These are phyloP conservation scores for Sminthopsis crassicaudata DNA, from an alignment of 2,113 vertebrate species.

Conservation along the genomic window DNA sequence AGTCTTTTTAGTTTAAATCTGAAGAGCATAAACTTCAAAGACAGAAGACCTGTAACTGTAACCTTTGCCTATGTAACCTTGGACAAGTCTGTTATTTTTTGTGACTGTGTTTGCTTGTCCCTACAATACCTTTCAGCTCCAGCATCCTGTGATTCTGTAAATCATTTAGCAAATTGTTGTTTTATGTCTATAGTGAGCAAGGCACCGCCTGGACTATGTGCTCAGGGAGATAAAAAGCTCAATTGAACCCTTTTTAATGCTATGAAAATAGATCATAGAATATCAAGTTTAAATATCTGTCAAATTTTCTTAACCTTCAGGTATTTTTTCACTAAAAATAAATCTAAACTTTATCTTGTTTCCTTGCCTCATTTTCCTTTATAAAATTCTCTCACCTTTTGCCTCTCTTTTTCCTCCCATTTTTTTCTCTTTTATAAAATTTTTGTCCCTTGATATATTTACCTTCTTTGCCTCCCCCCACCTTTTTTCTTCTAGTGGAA, in stretches of 20 bases:
- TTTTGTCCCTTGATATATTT: background rate
- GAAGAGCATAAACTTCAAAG: background rate
- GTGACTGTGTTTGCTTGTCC: background rate
- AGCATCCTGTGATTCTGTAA: background rate
- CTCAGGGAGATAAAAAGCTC: background rate
- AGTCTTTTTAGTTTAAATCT: background rate
- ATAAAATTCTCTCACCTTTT: background rate
- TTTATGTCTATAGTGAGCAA: background rate
- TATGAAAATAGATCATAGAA: background rate
- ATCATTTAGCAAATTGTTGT: background rate
- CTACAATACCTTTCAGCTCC: background rate
- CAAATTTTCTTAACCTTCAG: background rate
- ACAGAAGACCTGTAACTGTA: background rate
- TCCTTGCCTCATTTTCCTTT: background rate
- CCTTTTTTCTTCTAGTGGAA: background rate
- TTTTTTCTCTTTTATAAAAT: background rate
- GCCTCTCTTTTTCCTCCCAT: background rate
- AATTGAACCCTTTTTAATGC: background rate
- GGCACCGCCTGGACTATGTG: background rate
- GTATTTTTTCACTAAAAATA: constrained; percentile 15
- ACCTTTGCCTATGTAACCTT: background rate
- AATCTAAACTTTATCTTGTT: background rate
- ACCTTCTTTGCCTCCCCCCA: background rate
- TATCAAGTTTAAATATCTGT: background rate
- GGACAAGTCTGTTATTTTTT: background rate